Evolutionary conservation across 1,140 invertebrate genomes (phyloP).

Genomic region (Antheraea pernyi): DNA sequence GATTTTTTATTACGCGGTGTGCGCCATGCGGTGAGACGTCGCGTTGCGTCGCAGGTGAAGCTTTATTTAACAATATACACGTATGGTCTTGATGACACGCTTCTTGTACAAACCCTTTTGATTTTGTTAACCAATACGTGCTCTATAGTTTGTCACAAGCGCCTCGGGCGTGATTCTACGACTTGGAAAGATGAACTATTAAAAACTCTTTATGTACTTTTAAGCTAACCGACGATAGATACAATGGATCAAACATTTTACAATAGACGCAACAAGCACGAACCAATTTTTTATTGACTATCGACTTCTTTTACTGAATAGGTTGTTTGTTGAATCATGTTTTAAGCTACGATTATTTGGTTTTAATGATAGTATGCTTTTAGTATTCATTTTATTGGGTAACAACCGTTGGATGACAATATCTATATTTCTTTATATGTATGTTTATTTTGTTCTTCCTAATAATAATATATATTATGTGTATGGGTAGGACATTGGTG

Average conservation of each 20-base stretch:
- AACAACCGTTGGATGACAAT: background rate
- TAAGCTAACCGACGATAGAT: background rate
- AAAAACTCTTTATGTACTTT: background rate
- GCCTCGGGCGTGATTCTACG: conserved; percentile 2
- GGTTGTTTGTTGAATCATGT: background rate
- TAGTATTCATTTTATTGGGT: background rate
- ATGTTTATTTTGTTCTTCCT: too few relatives aligned
- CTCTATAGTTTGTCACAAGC: background rate
- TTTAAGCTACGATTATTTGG: background rate
- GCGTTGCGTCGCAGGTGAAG: conserved; percentile 17
- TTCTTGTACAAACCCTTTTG: conserved; percentile 44
- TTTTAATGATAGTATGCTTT: background rate
- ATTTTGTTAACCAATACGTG: background rate
- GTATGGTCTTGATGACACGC: conserved; percentile 24
- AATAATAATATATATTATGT: too few relatives aligned
- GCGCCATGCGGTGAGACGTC: conserved; percentile 42
- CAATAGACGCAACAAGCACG: background rate
- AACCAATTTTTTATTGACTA: background rate
- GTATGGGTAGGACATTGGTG: too few relatives aligned
- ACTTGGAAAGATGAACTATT: background rate
- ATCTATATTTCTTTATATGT: too few relatives aligned
- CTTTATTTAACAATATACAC: background rate
- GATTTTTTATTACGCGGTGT: conserved; percentile 72
- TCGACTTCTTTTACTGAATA: background rate
- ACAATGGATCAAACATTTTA: background rate